Evolutionary conservation across 2,113 vertebrate genomes (phyloP), one percentile per base, ranked within the genome.

Genomic region (Triplophysa dalaica): DNA sequence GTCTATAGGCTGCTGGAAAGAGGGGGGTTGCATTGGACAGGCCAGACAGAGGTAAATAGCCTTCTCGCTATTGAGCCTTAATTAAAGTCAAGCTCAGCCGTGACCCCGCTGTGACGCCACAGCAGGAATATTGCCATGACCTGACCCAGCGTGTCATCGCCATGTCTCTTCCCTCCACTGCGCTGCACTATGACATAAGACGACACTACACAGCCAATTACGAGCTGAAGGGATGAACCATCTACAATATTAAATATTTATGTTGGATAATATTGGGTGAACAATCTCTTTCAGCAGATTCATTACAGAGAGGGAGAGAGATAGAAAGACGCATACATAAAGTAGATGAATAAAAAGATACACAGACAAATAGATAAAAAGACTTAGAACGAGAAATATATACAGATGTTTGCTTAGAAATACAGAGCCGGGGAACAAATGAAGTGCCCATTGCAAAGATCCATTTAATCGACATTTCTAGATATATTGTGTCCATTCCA

Each of bases 21-120:
- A 22, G 54, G 21, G 26, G 22, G 29, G n/a, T 9, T 65, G 9
- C 60, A 24, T 43, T 24, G n/a, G 52, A n/a, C 54, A 78, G 63
- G 61, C 66, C 65, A 81, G 43, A 69, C 81, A 68, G 58, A 78
- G 78, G 68, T 77, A 81, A 80, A 60, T 74, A 52, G 78, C 81
- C 74, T 69, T 77, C 74, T 85, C 81, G 26, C 50, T 70, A 41
- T 26, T 65, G 81, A 77, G 79, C 70, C 67, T 77, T 81, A 76
- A 83, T 83, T 85, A 79, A 65, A 83, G 70, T 33, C 38, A 72
- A 81, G 74, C 81, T 74, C 38, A 60, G 43, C 21, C 72, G 52
- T 61, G 78, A 82, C 63, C 83, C 76, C 41, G n/a, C 8, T 21
- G 38, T 81, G 82, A 86, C 45, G 68, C 60, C 81, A 45, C 79